These are phyloP conservation scores for Alviniconcha strummeri DNA, from an alignment of 2,888 invertebrate genomes.

Conservation along the genomic window DNA sequence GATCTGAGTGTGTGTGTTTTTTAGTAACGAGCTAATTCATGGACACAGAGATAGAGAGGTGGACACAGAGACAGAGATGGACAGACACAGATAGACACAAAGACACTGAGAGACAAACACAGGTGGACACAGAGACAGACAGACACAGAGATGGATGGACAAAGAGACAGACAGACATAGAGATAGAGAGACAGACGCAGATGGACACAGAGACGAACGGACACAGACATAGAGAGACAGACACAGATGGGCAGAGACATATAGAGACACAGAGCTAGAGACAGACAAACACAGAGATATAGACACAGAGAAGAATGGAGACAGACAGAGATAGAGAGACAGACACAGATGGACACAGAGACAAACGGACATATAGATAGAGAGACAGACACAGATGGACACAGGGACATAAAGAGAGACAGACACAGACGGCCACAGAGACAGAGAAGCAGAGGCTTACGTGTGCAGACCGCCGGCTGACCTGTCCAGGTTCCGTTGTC, in stretches of 20 bases:
- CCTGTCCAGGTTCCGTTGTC: conserved; percentile 39
- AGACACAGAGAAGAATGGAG: too few species aligned
- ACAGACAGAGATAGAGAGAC: background rate
- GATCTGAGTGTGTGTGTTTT: too few species aligned
- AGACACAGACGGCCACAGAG: too few species aligned
- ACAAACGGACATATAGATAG: background rate
- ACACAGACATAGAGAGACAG: too few species aligned
- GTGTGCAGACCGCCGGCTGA: conserved; percentile 17
- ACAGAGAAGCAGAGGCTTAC: conserved; percentile 4
- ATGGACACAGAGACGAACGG: too few species aligned
- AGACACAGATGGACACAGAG: background rate
- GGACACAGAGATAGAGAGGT: background rate
- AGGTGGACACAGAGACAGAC: background rate
- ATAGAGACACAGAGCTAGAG: too few species aligned
- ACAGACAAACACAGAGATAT: too few species aligned
- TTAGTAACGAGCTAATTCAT: too few species aligned
- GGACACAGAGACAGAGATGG: background rate
- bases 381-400: background rate
- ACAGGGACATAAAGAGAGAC: background rate
- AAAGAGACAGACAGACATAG: background rate
- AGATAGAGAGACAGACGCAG: too few species aligned
- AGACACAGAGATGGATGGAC: background rate
- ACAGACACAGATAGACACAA: background rate
- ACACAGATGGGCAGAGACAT: too few species aligned
- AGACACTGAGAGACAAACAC: background rate